phyloP scores from a whole-genome alignment of 2,113 vertebrate species.

The Lagopus leucura region DNA sequence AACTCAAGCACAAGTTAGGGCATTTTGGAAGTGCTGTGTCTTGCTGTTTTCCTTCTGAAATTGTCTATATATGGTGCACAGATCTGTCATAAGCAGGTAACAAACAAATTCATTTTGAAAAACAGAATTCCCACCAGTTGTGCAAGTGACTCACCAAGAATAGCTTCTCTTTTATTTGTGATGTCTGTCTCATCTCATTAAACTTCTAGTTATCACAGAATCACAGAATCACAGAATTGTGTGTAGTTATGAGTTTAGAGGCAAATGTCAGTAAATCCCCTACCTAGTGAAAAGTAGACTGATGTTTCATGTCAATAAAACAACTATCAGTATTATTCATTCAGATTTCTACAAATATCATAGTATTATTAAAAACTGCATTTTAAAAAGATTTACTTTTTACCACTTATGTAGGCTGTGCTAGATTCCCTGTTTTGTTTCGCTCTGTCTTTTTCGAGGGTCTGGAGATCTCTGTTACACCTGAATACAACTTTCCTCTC shows the following conservation, averaged over 20 bases:
- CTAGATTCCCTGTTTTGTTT: background rate
- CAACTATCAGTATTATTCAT: background rate
- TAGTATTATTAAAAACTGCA: background rate
- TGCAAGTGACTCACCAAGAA: background rate
- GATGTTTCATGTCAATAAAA: background rate
- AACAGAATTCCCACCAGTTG: background rate
- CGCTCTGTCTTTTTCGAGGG: background rate
- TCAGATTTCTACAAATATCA: background rate
- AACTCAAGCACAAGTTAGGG: background rate
- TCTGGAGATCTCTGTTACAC: background rate
- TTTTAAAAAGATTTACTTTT: background rate
- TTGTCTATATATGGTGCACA: background rate
- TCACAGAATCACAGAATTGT: too few species aligned
- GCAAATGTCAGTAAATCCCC: background rate
- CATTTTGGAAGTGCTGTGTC: background rate
- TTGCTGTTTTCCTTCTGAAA: background rate
- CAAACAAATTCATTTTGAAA: background rate
- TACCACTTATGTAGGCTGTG: background rate
- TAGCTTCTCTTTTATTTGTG: background rate
- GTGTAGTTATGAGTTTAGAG: background rate
- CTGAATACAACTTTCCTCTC: background rate
- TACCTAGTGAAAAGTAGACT: background rate
- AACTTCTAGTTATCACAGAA: background rate
- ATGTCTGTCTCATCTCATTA: background rate
- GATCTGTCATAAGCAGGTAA: background rate